Evolutionary conservation across 1,140 invertebrate genomes (phyloP), one percentile per base, ranked within the genome.

Genomic region (Pygmarrhopalites habei): DNA sequence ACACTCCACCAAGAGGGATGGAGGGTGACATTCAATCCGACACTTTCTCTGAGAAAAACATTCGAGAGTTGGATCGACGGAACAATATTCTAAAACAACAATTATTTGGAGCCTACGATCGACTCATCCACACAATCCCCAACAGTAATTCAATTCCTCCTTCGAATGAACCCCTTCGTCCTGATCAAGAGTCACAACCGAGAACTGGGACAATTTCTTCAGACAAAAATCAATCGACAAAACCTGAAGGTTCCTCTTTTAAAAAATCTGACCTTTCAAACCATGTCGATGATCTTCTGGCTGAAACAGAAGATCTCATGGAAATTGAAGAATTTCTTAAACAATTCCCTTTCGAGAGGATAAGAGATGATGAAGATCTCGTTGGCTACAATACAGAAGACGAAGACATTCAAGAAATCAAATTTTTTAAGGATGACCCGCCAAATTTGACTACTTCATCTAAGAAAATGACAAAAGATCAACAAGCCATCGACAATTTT

Each of bases 281-380:
- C 10, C 30, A 7, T 39, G 25, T 10, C 28, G 43, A 59, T 25
- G 57, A 59, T 28, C 28, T 59, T 3, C n/a, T 59, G 2, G 12
- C 5, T 2, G 57, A 59, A 44, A 47, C 39, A 4, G 30, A 59
- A n/a, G 57, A 59, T 10, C 17, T 59, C 4, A 32, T 44, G 12
- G 57, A 59, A 59, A 59, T 59, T 59, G 57, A 59, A 32, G 25
- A 59, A 26, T 59, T 59, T 23, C 28, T 59, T 14, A 43, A 43
- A 26, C 19, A 59, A 59, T 59, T n/a, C 21, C 57, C 57, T 12
- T 56, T 56, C 21, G 53, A 56, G 23, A 35, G 53, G 21, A 35
- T 56, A 39, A 12, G 53, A 19, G 53, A 56, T 41, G 53, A 56
- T 26, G 53, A 56, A 12, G 17, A 12, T 21, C 30, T 56, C 2